These are phyloP conservation scores for Callipepla californica DNA, from an alignment of 2,113 vertebrate species.

Conservation along the genomic window DNA sequence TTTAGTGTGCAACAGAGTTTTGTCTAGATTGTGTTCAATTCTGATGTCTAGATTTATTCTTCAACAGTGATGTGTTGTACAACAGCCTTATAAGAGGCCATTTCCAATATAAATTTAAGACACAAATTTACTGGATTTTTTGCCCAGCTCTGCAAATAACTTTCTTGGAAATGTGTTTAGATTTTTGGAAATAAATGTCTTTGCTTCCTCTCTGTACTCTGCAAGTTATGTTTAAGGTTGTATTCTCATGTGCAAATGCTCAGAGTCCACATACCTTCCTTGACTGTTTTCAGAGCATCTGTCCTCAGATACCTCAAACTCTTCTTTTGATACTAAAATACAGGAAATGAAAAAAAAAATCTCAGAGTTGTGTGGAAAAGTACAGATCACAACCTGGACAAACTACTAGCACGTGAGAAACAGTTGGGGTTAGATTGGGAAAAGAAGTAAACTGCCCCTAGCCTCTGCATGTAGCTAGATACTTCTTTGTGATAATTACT, in stretches of 20 bases:
- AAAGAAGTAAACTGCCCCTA: too few species aligned
- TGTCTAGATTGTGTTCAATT: background rate
- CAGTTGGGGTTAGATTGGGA: too few species aligned
- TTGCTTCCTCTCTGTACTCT: rapidly evolving
- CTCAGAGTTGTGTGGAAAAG: too few species aligned
- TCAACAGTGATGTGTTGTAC: background rate
- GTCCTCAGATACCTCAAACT: background rate
- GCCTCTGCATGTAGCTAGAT: too few species aligned
- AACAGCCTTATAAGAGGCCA: too few species aligned
- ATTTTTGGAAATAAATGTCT: background rate
- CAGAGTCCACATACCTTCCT: background rate
- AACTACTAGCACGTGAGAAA: too few species aligned
- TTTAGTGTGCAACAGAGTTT: background rate
- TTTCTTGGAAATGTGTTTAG: background rate
- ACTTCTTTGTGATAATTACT: too few species aligned
- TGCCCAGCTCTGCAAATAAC: background rate
- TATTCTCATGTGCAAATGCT: background rate
- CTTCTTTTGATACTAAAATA: background rate
- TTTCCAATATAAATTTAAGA: background rate
- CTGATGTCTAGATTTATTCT: background rate
- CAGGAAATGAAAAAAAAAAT: background rate
- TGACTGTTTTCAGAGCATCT: background rate
- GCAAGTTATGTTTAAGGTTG: rapidly evolving
- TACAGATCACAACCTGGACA: too few species aligned
- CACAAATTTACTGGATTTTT: background rate